Evolutionary conservation across 2,888 invertebrate species (phyloP), one percentile per base, ranked within the genome.

Genomic region (Phrixothrix hirtus): DNA sequence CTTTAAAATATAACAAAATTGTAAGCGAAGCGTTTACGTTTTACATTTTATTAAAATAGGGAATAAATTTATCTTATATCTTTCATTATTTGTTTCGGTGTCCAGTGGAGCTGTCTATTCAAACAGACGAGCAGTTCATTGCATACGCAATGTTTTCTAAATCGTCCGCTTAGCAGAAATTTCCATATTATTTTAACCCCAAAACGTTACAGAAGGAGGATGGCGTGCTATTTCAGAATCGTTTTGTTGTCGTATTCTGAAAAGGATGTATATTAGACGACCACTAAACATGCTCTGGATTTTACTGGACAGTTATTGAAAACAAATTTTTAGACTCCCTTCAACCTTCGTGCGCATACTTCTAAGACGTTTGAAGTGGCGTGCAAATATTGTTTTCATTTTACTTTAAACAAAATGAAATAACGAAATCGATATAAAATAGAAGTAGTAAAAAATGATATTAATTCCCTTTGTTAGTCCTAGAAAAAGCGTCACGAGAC

Each of bases 91-190:
- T 50, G 55, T 47, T 55, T 42, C 35, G 45, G 39, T 50, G 55
- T 55, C 55, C 56, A 52, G 48, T 43, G 16, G 47, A 46, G 52
- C 54, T 43, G 54, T 55, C 51, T 54, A 55, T 49, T 43, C 55
- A 46, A 60, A 49, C 46, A 59, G 54, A 55, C 61, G 62, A 62
- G 56, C 62, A 61, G 66, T 66, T 71, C 70, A 70, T 71, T 71
- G 69, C 67, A 69, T 71, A 69, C 69, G 68, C 71, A 69, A 70
- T 61, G 68, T 65, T 63, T 62, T 60, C 61, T 61, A 67, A 69
- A 69, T 67, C 66, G 68, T 65, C 62, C 60, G 64, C 60, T 66
- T 67, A 63, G 61, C 62, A 55, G 61, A 66, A 66, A 66, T 66
- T 66, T 67, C 66, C 60, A 60, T 60, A 50, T 55, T 55, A 50